Conservation (phyloP, 1,140 invertebrate species). For the Trachelipus rathkii region DNA sequence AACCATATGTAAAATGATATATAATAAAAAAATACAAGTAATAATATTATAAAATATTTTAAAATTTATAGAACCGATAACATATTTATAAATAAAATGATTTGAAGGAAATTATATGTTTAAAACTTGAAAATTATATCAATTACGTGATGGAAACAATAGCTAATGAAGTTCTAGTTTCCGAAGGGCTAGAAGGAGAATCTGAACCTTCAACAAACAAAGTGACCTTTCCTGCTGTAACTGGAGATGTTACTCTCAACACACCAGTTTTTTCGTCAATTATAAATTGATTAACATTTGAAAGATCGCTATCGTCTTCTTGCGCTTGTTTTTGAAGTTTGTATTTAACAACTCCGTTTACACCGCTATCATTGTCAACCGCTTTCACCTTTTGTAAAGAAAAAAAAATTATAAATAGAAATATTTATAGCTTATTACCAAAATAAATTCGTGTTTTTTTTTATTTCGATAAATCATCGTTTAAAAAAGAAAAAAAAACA, state of each 20-base stretch:
- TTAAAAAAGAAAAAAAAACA: background rate
- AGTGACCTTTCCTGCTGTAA: conserved; percentile 65
- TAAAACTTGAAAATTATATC: conserved; percentile 32
- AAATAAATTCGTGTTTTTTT: too few relatives aligned
- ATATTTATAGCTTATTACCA: too few relatives aligned
- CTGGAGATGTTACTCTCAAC: background rate
- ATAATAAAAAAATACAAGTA: too few relatives aligned
- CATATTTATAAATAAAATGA: too few relatives aligned
- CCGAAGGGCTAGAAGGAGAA: conserved; percentile 67
- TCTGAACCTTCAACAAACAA: conserved; percentile 76
- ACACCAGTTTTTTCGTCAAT: background rate
- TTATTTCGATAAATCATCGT: too few relatives aligned
- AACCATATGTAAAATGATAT: too few relatives aligned
- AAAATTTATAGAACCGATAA: too few relatives aligned
- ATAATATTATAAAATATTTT: too few relatives aligned
- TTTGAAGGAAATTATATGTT: too few relatives aligned
- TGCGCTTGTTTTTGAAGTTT: conserved; percentile 53
- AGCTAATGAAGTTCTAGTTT: conserved; percentile 72
- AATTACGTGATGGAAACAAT: conserved; percentile 56
- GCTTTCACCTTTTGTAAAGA: conserved; percentile 86
- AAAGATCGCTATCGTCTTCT: background rate
- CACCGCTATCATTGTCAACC: conserved; percentile 83
- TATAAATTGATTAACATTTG: background rate
- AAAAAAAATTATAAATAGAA: too few relatives aligned
- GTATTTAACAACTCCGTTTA: conserved; percentile 77